A percentile compares a stretch with the other conserved stretches of the same genome.
Conservation (phyloP, 1,140 invertebrate genomes). For the Calliopsis andreniformis region DNA sequence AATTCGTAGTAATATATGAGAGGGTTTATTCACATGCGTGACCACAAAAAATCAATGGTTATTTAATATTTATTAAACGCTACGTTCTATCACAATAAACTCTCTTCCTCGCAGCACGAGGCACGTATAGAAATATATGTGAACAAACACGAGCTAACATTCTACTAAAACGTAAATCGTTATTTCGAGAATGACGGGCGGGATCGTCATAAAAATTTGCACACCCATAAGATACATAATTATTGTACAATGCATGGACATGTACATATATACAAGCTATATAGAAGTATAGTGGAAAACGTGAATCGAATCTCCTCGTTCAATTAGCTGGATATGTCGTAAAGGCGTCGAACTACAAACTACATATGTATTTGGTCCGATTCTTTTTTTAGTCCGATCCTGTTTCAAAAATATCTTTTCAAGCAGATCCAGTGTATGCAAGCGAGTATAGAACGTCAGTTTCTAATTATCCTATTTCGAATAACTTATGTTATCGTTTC, state of each 20-base stretch:
- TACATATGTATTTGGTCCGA: conserved; percentile 71
- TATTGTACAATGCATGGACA: conserved; percentile 38
- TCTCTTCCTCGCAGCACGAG: conserved; percentile 30
- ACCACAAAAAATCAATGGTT: conserved; percentile 52
- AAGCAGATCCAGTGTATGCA: conserved; percentile 45
- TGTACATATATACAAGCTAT: conserved; percentile 64
- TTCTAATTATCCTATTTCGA: conserved; percentile 30
- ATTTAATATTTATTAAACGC: conserved; percentile 60
- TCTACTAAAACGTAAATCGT: conserved; percentile 39
- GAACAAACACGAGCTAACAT: conserved; percentile 32
- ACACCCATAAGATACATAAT: conserved; percentile 51
- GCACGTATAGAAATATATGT: conserved; percentile 46
- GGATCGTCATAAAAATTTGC: conserved; percentile 30
- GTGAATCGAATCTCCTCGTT: conserved; percentile 36
- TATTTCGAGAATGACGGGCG: background rate
- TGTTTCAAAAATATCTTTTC: conserved; percentile 55
- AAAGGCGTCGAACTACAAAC: conserved; percentile 66
- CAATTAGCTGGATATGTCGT: conserved; percentile 69
- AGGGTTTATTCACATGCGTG: conserved; percentile 63
- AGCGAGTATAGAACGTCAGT: conserved; percentile 28
- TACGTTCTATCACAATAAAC: conserved; percentile 67
- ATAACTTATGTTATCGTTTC: conserved; percentile 6
- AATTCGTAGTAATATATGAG: conserved; percentile 59
- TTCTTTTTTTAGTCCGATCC: conserved; percentile 58
- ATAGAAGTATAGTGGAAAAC: conserved; percentile 56